Conservation (phyloP, 2,797 vertebrate species). For the Periophthalmus magnuspinnatus region DNA sequence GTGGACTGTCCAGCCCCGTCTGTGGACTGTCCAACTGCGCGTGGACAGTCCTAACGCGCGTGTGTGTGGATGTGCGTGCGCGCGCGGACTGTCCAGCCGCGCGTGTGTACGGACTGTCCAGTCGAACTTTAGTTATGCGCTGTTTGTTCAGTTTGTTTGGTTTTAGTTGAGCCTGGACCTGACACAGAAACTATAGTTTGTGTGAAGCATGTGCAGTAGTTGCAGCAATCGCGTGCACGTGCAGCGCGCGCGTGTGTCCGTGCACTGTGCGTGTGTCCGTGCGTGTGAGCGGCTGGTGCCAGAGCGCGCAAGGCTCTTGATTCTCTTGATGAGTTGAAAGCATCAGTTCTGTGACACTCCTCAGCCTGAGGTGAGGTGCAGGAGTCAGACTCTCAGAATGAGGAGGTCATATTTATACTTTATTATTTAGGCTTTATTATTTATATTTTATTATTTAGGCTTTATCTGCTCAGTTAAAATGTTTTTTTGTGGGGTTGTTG, state of each 20-base stretch:
- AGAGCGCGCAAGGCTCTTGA: not conserved
- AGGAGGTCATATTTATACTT: not conserved
- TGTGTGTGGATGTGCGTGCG: too few species aligned
- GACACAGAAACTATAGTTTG: not conserved
- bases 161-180: not conserved
- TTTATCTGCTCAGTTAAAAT: not conserved
- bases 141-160: not conserved
- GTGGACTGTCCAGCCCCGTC: too few species aligned
- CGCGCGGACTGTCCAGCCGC: too few species aligned
- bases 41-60: too few species aligned
- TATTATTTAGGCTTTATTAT: too few species aligned
- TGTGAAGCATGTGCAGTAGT: not conserved
- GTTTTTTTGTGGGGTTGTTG: too few species aligned
- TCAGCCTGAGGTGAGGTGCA: not conserved
- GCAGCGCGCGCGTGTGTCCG: not conserved
- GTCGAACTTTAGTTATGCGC: constrained; percentile 9
- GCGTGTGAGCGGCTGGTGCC: not conserved
- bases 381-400: not conserved
- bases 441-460: too few species aligned
- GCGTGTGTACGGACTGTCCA: not conserved
- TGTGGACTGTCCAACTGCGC: too few species aligned
- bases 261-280: not conserved
- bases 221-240: not conserved
- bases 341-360: not conserved
- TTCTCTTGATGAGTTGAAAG: constrained; percentile 9